phyloP scores from a whole-genome alignment of 2,888 invertebrate species.

The Caenorhabditis macrosperma region DNA sequence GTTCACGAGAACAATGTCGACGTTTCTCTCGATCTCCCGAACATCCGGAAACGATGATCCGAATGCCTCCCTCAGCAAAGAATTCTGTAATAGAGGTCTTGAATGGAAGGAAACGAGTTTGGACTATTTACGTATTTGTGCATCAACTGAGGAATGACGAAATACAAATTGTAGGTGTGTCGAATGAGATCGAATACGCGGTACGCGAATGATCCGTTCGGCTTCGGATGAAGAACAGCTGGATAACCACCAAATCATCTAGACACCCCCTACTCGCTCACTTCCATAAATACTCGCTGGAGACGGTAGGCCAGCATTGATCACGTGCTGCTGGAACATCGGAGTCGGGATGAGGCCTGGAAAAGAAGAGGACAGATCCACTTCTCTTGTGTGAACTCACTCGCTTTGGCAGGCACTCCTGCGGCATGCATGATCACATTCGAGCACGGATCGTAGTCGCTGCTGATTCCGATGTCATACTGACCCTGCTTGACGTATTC shows the following conservation, averaged over 20 bases:
- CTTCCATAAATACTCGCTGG: conserved; percentile 54
- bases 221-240: conserved; percentile 32
- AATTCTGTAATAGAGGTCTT: conserved; percentile 20
- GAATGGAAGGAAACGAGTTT: no score
- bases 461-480: conserved; percentile 52
- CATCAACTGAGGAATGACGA: conserved; percentile 18
- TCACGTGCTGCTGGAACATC: conserved; percentile 45
- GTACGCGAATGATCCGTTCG: conserved; percentile 20
- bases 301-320: conserved; percentile 48
- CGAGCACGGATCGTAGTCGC: conserved; percentile 59
- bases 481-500: conserved; percentile 42
- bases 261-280: no score
- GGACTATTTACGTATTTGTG: conserved; percentile 35
- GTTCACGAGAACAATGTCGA: conserved; percentile 66
- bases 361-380: background rate
- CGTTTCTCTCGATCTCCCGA: conserved; percentile 35
- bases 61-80: conserved; percentile 9
- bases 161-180: conserved; percentile 40
- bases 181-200: conserved; percentile 37
- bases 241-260: no score
- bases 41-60: conserved; percentile 41
- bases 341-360: conserved; percentile 54
- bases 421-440: conserved; percentile 49
- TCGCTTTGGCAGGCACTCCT: conserved; percentile 44
- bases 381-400: conserved; percentile 10